A percentile compares a stretch with the other conserved stretches of the same genome.
Evolutionary conservation across 2,797 vertebrate genomes (phyloP).

Genomic region (Lepidocolaptes lacrymiger): DNA sequence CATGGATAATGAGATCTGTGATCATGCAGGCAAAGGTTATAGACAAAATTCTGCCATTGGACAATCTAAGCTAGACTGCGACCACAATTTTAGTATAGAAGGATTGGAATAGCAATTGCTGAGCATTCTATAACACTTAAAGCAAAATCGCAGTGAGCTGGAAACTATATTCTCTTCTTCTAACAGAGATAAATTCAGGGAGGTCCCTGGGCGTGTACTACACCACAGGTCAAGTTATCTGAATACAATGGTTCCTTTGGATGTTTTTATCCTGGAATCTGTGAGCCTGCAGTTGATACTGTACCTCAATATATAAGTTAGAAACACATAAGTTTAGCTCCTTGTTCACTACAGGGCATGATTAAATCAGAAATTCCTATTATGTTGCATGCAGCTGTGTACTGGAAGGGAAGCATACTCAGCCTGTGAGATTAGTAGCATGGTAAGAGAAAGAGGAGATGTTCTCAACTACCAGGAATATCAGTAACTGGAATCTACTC

Average conservation of each 20-base stretch:
- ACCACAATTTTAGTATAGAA: not conserved
- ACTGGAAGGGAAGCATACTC: not conserved
- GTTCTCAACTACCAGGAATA: conserved; percentile 9
- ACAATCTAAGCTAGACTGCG: not conserved
- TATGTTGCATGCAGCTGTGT: not conserved
- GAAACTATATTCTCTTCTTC: not conserved
- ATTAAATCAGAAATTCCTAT: not conserved
- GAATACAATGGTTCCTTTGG: not conserved
- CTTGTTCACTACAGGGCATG: not conserved
- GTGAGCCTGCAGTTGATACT: not conserved
- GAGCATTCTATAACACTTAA: not conserved
- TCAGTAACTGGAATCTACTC: not conserved
- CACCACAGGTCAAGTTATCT: not conserved
- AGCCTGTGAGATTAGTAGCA: not conserved
- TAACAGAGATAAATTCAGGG: not conserved
- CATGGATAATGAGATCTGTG: not conserved
- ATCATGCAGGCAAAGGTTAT: not conserved
- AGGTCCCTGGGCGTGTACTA: not conserved
- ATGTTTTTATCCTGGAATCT: not conserved
- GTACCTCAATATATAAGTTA: not conserved
- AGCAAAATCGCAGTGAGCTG: not conserved
- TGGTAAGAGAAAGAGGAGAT: not conserved
- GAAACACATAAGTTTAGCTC: not conserved
- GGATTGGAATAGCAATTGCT: not conserved
- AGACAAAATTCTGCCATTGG: not conserved